phyloP scores from a whole-genome alignment of 2,797 vertebrate species.

The Lepilemur septentrionalis region DNA sequence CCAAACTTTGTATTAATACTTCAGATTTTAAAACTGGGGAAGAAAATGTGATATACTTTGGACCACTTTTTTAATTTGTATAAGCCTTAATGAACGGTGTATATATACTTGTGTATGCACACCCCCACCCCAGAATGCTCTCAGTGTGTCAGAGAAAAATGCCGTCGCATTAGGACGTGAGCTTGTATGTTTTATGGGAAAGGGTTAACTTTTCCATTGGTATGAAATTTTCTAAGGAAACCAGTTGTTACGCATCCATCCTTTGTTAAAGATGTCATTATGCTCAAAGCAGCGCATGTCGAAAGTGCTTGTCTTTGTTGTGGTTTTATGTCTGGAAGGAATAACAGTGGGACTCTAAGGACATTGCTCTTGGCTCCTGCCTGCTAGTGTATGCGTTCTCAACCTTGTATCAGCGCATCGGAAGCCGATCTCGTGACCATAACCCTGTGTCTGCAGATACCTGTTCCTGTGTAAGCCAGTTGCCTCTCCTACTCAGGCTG shows the following conservation, averaged over 20 bases:
- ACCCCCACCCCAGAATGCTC: background rate
- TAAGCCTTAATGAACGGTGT: slow-evolving; percentile 72
- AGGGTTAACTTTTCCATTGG: background rate
- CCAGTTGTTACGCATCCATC: background rate
- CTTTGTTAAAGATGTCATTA: background rate
- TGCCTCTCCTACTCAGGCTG: background rate
- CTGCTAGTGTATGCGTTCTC: background rate
- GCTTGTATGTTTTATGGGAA: slow-evolving; percentile 3
- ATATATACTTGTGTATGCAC: background rate
- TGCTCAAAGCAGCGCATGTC: background rate
- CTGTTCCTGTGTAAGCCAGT: background rate
- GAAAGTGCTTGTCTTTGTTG: background rate
- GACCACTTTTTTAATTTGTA: slow-evolving; percentile 51
- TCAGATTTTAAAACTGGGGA: slow-evolving; percentile 67
- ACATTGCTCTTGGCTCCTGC: accelerated
- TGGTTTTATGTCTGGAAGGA: background rate
- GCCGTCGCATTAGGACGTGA: background rate
- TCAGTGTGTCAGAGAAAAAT: background rate
- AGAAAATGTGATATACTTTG: slow-evolving; percentile 40
- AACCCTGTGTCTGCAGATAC: background rate
- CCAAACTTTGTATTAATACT: slow-evolving; percentile 57
- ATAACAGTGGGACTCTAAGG: background rate
- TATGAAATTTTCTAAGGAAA: background rate
- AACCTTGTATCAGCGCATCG: accelerated
- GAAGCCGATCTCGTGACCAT: background rate